Evolutionary conservation across 2,797 vertebrate species (phyloP), one percentile per base, ranked within the genome.

Genomic region (Silurus lanzhouensis): DNA sequence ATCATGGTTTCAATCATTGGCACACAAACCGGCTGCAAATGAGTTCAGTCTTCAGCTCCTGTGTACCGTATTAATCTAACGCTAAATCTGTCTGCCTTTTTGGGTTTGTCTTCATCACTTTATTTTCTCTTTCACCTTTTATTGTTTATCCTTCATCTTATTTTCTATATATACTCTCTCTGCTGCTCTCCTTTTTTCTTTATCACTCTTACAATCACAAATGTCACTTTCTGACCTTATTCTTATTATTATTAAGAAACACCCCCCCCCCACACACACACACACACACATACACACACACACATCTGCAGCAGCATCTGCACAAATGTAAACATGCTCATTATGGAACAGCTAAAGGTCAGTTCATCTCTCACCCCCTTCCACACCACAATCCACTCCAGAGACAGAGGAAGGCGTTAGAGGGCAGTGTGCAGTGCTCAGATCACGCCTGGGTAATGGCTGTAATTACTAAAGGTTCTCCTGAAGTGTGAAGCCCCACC

Each of bases 331-430:
- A 74, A 81, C 58, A 60, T 31, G 20, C 46, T 72, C 46, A 20
- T 76, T 82, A 85, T 58, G 63, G 31, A 22, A 22, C 60, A 55
- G 71, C 79, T 68, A 76, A 82, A 82, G 80, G 80, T 85, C 80
- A 82, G 80, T n/a, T 67, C 80, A 76, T 63, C 75, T 80, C 57
- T 80, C 67, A 25, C 25, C 61, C 79, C 9, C 52, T 68, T 66
- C 25, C 72, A 27, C 72, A 72, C 61, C 3, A 64, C 46, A 60
- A 38, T 46, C 31, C 31, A n/a, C 61, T 31, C 61, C 15, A 48
- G 22, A 20, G 60, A 31, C 25, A 55, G 46, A 67, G 27, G 58
- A 72, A 67, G 70, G 22, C 82, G 61, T 72, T 20, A 82, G 58
- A 25, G 46, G 68, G 67, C 70, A 44, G 68, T 7, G 61, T 76